These are phyloP conservation scores for Corythaeola cristata DNA, from an alignment of 2,113 vertebrate species.

Conservation along the genomic window DNA sequence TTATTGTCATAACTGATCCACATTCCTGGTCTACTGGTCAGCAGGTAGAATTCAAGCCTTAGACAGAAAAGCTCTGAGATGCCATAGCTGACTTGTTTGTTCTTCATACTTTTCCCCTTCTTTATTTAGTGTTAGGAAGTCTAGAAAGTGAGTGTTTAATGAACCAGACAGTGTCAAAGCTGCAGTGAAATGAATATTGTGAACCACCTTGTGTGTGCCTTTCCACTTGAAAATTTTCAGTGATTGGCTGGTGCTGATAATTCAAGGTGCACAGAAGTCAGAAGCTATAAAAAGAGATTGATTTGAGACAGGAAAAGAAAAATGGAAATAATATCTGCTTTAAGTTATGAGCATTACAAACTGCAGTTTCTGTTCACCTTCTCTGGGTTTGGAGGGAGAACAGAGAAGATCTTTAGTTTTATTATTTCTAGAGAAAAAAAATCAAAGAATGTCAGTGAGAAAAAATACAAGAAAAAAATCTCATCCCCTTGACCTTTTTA, in stretches of 20 bases:
- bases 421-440: background rate
- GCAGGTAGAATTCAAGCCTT: background rate
- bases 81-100: background rate
- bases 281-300: background rate
- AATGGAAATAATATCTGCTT: background rate
- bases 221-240: background rate
- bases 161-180: background rate
- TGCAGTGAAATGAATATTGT: background rate
- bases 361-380: background rate
- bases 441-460: background rate
- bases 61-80: background rate
- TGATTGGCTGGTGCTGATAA: background rate
- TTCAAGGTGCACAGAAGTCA: background rate
- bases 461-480: background rate
- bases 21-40: background rate
- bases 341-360: background rate
- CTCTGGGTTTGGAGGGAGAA: background rate
- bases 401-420: background rate
- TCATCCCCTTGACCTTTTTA: background rate
- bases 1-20: background rate
- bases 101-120: background rate
- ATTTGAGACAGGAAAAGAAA: background rate
- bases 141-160: background rate
- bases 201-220: background rate
- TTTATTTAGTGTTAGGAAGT: background rate